phyloP scores from a whole-genome alignment of 2,888 invertebrate genomes.

The Drosophila incognita region DNA sequence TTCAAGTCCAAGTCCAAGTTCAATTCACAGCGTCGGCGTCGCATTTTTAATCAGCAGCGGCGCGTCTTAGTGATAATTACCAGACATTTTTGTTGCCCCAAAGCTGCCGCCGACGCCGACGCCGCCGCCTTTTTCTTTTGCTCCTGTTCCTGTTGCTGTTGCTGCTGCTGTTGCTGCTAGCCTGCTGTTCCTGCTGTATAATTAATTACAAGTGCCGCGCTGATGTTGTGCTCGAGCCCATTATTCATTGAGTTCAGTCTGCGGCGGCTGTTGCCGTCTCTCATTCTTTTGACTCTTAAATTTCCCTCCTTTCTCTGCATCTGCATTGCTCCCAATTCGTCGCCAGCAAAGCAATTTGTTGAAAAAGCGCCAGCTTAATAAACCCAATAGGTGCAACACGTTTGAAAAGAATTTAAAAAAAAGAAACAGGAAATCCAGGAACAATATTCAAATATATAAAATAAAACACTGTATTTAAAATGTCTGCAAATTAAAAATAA shows the following conservation, averaged over 20 bases:
- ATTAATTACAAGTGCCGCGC: slow-evolving; percentile 67
- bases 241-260: slow-evolving; percentile 58
- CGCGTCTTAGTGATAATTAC: slow-evolving; percentile 79
- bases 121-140: background rate
- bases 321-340: slow-evolving; percentile 15
- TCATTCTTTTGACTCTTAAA: background rate
- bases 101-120: slow-evolving; percentile 13
- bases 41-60: slow-evolving; percentile 79
- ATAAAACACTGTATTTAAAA: background rate
- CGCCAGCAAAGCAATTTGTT: slow-evolving; percentile 27
- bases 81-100: slow-evolving; percentile 66
- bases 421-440: background rate
- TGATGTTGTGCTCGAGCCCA: slow-evolving; percentile 52
- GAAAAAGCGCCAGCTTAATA: background rate
- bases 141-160: slow-evolving; percentile 20
- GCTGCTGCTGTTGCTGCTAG: background rate
- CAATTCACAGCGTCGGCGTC: slow-evolving; percentile 58
- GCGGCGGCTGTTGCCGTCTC: background rate
- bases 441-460: background rate
- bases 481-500: background rate
- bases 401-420: background rate
- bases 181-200: slow-evolving; percentile 44
- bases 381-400: background rate
- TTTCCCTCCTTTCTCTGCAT: slow-evolving; percentile 2
- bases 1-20: slow-evolving; percentile 9